Conservation (phyloP, 1,140 invertebrate genomes). For the Drosophila seguyi region DNA sequence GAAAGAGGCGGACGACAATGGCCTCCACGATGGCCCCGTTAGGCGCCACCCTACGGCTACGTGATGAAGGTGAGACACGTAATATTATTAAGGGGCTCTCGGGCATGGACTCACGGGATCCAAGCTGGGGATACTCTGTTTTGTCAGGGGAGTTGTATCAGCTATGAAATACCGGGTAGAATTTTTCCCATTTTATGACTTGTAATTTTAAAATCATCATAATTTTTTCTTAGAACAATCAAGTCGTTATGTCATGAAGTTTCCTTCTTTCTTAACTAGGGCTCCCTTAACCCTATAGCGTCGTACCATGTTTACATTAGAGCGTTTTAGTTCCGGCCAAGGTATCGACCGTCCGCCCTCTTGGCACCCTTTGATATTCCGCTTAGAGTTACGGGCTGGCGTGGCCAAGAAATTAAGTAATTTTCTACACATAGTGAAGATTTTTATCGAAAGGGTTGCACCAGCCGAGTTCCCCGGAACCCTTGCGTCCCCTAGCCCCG, state of each 20-base stretch:
- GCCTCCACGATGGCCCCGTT: slow-evolving; percentile 41
- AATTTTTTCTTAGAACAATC: slow-evolving; percentile 3
- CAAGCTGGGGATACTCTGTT: slow-evolving; percentile 3
- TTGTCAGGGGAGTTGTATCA: neutral
- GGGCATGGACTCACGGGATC: neutral
- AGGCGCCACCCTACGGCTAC: slow-evolving; percentile 44
- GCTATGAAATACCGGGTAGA: too few species aligned
- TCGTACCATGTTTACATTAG: neutral
- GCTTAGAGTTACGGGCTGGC: slow-evolving; percentile 7
- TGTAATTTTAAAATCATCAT: neutral
- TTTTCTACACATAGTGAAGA: slow-evolving; percentile 71
- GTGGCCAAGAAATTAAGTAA: slow-evolving; percentile 72
- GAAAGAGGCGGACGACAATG: slow-evolving; percentile 42
- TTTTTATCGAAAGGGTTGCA: slow-evolving; percentile 75
- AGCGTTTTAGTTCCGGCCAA: slow-evolving; percentile 11
- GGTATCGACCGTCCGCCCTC: slow-evolving; percentile 9
- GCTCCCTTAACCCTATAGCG: neutral
- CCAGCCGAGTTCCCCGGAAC: slow-evolving; percentile 27
- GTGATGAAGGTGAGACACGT: slow-evolving; percentile 64
- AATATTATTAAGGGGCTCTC: slow-evolving; percentile 7
- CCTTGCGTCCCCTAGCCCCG: neutral
- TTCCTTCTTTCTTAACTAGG: neutral
- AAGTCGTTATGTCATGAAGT: slow-evolving; percentile 4
- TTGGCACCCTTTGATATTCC: slow-evolving; percentile 25
- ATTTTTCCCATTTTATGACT: neutral